Evolutionary conservation across 2,113 vertebrate species (phyloP).

Genomic region (Scophthalmus maximus): DNA sequence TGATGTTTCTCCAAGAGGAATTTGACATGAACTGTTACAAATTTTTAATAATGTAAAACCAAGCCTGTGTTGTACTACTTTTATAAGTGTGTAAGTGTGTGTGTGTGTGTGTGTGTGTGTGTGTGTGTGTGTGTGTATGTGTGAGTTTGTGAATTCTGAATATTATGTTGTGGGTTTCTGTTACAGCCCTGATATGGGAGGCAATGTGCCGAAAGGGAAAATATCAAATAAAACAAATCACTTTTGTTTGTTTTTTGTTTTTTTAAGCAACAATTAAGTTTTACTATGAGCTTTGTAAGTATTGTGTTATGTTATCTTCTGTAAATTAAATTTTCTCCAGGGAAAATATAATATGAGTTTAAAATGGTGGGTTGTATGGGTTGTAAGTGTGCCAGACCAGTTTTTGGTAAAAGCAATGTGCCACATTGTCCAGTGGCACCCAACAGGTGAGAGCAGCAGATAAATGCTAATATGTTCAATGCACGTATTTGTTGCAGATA

Average conservation of each 20-base stretch:
- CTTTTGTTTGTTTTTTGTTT: conserved; percentile 18
- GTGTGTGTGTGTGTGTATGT: conserved; percentile 6
- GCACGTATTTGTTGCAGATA: conserved; percentile 22
- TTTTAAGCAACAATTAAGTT: conserved; percentile 67
- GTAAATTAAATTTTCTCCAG: conserved; percentile 1
- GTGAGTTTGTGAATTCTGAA: background rate
- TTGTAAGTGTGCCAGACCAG: background rate
- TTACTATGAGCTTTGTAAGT: conserved; percentile 50
- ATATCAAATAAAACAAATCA: conserved; percentile 4
- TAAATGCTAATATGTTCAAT: conserved; percentile 11
- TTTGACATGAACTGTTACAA: conserved; percentile 3
- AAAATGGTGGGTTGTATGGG: background rate
- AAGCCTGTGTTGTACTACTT: conserved; percentile 6
- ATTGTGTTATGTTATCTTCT: conserved; percentile 1
- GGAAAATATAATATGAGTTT: background rate
- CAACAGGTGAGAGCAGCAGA: background rate
- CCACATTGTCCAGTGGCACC: background rate
- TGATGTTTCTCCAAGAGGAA: background rate
- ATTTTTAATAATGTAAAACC: conserved; percentile 28
- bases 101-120: background rate
- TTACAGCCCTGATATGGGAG: conserved; percentile 29
- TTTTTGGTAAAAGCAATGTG: background rate
- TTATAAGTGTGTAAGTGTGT: background rate
- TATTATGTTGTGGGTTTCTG: conserved; percentile 23
- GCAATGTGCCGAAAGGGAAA: conserved; percentile 44